Evolutionary conservation across 2,888 invertebrate genomes (phyloP), one percentile per base, ranked within the genome.

Genomic region (Acanthococcus lagerstroemiae): DNA sequence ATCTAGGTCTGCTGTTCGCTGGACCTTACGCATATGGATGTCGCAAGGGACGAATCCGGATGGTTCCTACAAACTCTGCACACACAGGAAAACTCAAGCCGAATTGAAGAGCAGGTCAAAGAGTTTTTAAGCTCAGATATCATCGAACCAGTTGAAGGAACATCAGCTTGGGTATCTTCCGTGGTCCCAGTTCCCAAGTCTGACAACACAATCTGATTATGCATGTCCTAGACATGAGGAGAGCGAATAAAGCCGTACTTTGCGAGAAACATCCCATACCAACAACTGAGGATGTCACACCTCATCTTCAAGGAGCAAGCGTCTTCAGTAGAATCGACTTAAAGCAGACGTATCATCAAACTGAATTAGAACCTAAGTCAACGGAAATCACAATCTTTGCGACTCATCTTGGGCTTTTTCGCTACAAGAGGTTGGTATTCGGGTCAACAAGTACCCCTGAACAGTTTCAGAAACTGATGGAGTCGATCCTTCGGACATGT

Each of bases 201-300:
- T 19, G 19, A n/a, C 9, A 17, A 30, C 3, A 4, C 3, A 2
- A 4, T 19, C 6, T 30, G 30, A 1, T 4, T 55, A 2, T 55
- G 55, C 19, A 30, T 30, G n/a, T n/a, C n/a, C n/a, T n/a, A 15
- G 55, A 55, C 17, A 27, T 55, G 26, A 4, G 55, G 1, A 4
- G 26, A 19, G 30, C 15, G 2, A 55, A 30, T 30, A 17, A 50
- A 26, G 60, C 60, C 7, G 60, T 60, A 9, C n/a, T 37, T 12
- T 3, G 22, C 44, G 60, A 48, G 19, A 60, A 60, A 26, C 60
- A 60, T 19, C 60, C 60, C 3, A 46, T 60, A 5, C 60, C 48
- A 4, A 19, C 22, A 7, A 48, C 46, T 2, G 60, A 60, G 4
- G 60, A 60, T 3, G 21, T 60, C 5, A 44, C 9, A 4, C 46